phyloP scores from a whole-genome alignment of 2,888 invertebrate genomes.

The Microplitis manilae region DNA sequence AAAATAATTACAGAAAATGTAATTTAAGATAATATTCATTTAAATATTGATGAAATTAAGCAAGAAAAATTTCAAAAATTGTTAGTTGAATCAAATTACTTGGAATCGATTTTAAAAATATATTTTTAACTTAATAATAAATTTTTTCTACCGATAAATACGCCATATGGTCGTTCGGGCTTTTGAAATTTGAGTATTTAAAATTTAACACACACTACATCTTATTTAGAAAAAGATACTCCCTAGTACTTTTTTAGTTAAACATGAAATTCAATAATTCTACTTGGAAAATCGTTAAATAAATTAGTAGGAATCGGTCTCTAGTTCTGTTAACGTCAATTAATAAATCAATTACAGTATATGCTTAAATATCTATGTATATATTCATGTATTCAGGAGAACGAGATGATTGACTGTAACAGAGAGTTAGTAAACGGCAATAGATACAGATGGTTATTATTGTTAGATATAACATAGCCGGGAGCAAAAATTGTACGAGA shows the following conservation, averaged over 20 bases:
- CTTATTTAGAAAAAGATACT: not conserved
- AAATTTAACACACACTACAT: not conserved
- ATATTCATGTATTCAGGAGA: too few relatives aligned
- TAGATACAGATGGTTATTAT: not conserved
- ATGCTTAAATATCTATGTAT: too few relatives aligned
- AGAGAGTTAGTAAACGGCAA: not conserved
- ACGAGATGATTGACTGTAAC: constrained; percentile 13
- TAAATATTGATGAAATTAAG: too few relatives aligned
- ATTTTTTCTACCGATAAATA: not conserved
- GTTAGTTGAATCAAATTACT: not conserved
- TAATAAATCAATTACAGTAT: not conserved
- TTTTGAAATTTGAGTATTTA: not conserved
- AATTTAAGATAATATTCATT: too few relatives aligned
- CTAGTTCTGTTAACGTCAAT: not conserved
- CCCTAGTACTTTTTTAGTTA: not conserved
- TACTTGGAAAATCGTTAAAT: not conserved
- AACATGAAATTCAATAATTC: not conserved
- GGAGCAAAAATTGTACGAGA: constrained; percentile 51
- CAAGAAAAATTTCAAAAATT: not conserved
- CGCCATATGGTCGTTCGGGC: not conserved
- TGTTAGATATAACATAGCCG: not conserved
- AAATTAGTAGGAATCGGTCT: not conserved
- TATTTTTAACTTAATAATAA: not conserved
- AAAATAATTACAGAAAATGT: too few relatives aligned
- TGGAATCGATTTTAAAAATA: not conserved